These are phyloP conservation scores for Mycteria americana DNA, from an alignment of 2,797 vertebrate genomes.

Conservation along the genomic window DNA sequence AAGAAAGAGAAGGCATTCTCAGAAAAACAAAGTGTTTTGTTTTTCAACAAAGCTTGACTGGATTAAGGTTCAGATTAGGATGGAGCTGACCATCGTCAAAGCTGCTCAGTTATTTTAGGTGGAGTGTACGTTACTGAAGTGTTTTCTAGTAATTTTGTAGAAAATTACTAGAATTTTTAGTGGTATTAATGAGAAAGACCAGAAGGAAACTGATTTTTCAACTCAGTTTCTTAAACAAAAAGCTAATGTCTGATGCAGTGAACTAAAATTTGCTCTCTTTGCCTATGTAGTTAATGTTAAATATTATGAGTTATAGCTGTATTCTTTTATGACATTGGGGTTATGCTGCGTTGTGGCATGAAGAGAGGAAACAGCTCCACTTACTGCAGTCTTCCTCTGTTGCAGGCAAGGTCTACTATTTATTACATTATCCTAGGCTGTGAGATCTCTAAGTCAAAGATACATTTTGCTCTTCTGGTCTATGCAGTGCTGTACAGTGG, in stretches of 20 bases:
- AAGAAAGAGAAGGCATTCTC: neutral
- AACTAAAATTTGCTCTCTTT: neutral
- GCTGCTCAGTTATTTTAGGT: neutral
- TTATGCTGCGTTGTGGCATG: neutral
- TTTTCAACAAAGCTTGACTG: neutral
- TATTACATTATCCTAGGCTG: neutral
- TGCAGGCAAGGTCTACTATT: neutral
- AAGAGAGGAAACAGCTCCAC: neutral
- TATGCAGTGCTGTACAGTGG: neutral
- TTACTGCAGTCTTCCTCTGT: neutral
- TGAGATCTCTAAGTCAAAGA: neutral
- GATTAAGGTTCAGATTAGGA: neutral
- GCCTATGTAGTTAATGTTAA: neutral
- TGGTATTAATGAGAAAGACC: neutral
- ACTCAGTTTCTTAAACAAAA: neutral
- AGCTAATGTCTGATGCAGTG: neutral
- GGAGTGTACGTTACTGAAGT: neutral
- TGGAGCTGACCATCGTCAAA: neutral
- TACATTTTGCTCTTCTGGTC: neutral
- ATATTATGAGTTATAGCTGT: neutral
- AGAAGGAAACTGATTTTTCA: neutral
- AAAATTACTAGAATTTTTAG: too few species aligned
- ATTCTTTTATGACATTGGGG: neutral
- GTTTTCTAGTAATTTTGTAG: neutral
- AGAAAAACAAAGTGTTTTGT: neutral